Evolutionary conservation across 2,797 vertebrate genomes (phyloP).

Genomic region (Siniperca obscura): DNA sequence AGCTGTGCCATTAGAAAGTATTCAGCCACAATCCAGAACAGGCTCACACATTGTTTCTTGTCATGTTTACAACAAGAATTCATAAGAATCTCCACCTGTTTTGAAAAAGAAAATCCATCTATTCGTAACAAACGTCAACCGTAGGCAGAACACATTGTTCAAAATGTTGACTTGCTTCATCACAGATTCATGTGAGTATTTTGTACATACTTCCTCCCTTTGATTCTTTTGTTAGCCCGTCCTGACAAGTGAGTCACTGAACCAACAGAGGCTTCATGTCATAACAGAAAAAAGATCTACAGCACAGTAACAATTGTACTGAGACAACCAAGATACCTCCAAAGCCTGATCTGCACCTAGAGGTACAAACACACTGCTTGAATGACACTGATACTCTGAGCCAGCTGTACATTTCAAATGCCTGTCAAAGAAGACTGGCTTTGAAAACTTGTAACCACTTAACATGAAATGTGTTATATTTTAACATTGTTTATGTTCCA

Average conservation of each 20-base stretch:
- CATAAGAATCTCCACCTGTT: not conserved
- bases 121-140: constrained; percentile 15
- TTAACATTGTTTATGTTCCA: constrained; percentile 12
- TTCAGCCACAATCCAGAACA: not conserved
- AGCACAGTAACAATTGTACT: constrained; percentile 17
- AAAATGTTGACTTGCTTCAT: constrained; percentile 18
- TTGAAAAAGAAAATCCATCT: constrained; percentile 13
- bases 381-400: constrained; percentile 52
- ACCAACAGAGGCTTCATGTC: constrained; percentile 57
- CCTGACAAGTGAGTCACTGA: constrained; percentile 64
- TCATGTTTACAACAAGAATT: not conserved
- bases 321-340: constrained; percentile 30
- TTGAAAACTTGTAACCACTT: constrained; percentile 35
- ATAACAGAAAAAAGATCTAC: constrained; percentile 53
- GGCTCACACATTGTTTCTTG: not conserved
- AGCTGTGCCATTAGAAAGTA: constrained; percentile 6
- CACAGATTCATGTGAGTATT: constrained; percentile 12
- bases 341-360: constrained; percentile 38
- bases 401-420: constrained; percentile 34
- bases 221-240: constrained; percentile 49
- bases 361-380: constrained; percentile 39
- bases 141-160: constrained; percentile 4
- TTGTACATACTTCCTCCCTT: constrained; percentile 14
- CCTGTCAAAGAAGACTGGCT: constrained; percentile 13
- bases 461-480: constrained; percentile 7